These are phyloP conservation scores for Felis catus DNA, from an alignment of 2,113 vertebrate species.

Conservation along the genomic window DNA sequence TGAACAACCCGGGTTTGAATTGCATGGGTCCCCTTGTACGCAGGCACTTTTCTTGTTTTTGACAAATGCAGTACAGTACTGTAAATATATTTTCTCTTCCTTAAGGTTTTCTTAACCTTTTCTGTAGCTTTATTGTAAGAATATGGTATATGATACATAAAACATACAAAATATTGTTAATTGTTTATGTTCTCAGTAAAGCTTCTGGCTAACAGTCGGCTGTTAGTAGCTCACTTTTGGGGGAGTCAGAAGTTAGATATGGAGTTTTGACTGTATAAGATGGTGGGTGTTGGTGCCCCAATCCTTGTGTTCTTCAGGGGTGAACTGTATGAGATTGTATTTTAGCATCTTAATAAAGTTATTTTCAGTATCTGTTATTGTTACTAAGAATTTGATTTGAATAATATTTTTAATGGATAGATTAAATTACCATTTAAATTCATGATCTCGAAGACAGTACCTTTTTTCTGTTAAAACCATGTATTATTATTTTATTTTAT, in stretches of 20 bases:
- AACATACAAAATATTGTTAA: background rate
- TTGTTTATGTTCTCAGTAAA: background rate
- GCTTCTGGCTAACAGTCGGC: background rate
- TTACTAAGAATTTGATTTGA: background rate
- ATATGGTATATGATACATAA: background rate
- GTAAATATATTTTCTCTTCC: background rate
- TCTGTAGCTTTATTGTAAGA: background rate
- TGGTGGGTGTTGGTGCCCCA: background rate
- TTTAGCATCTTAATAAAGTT: background rate
- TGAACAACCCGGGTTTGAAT: background rate
- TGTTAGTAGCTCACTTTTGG: background rate
- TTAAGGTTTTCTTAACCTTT: background rate
- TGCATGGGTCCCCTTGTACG: background rate
- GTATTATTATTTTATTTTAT: background rate
- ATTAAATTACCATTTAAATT: slow-evolving; percentile 30
- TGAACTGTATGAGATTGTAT: background rate
- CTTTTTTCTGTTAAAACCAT: background rate
- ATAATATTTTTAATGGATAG: background rate
- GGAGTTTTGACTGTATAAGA: background rate
- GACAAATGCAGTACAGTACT: background rate
- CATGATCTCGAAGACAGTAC: background rate
- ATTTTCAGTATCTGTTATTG: background rate
- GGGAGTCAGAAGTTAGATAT: background rate
- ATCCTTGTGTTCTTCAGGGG: background rate
- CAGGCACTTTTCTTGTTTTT: background rate